Base-by-base conservation (phyloP, 2,888 invertebrate species). In the Ectemnius continuus region DNA sequence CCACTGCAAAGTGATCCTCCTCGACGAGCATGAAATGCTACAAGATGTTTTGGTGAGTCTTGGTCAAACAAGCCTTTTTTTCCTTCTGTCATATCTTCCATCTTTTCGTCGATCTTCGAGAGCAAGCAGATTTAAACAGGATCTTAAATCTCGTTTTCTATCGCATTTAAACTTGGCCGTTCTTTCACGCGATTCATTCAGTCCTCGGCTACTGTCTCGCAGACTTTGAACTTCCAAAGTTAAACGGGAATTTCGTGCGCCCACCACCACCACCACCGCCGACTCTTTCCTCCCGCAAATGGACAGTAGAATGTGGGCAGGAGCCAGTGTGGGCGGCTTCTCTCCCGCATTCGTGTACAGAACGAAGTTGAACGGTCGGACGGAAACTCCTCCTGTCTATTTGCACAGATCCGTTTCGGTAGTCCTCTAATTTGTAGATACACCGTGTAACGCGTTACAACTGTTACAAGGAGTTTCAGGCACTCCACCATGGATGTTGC, bases 1-100 rank as follows among this genome's bases (percentile, higher is more conserved):
- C 88, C 94, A 94, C 87, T 96, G 96, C 92, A 96, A 97, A 91
- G 96, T 97, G 86, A 95, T 97, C 88, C 94, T 97, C 83, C 94
- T 97, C 86, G 97, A 97, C 91, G 97, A 97, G 89, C 95, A 97
- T 87, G 97, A 97, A 90, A 94, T 97, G 78, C 93, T 97, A 82
- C 96, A 97, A 89, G 97, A 97, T 91, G 94, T 97, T 88, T 95
- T 96, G 95, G 97, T 97, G 91, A 93, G 93, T 90, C 63, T 52
- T 14, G 5, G 70, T 13, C 18, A 23, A 6, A 8, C 57, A 26
- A 45, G 47, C 57, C 73, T 36, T 16, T 11, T 67, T 46, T 65
- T 56, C 57, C 23, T 23, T 8, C n/a, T n/a, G 23, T 8, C 18
- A 45, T 20, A 13, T 18, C 48, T 11, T 45, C 8, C 2, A 36